These are phyloP conservation scores for Hemichromis elongatus DNA, from an alignment of 2,113 vertebrate species.

Conservation along the genomic window DNA sequence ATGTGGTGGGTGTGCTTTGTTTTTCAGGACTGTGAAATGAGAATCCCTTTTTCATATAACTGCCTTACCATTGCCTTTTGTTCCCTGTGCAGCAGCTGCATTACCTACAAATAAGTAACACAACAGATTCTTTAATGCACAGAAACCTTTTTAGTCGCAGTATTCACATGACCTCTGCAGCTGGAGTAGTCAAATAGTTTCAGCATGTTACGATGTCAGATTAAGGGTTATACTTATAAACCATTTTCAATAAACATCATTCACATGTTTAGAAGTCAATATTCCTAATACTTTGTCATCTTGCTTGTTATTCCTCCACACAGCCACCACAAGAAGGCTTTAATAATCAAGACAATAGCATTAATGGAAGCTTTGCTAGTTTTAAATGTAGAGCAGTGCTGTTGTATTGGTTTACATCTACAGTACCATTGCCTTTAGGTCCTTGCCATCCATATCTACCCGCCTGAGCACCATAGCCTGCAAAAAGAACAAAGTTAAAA, in stretches of 20 bases:
- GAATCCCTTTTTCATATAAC: not conserved
- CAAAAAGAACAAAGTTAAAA: not conserved
- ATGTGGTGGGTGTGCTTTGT: not conserved
- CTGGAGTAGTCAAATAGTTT: no score
- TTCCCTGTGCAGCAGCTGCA: constrained; percentile 9
- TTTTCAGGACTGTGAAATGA: not conserved
- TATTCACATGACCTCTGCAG: not conserved
- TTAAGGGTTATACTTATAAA: no score
- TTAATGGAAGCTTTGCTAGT: not conserved
- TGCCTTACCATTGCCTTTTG: constrained; percentile 31
- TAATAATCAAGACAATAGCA: not conserved
- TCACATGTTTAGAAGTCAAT: not conserved
- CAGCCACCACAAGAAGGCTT: not conserved
- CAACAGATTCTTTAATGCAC: not conserved
- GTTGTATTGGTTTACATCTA: not conserved
- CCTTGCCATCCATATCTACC: constrained; percentile 18
- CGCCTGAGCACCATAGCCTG: constrained; percentile 32
- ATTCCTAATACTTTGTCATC: not conserved
- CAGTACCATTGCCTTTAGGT: constrained; percentile 37
- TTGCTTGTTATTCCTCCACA: not conserved
- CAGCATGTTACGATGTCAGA: no score
- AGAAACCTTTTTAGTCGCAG: not conserved
- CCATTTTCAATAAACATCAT: no score
- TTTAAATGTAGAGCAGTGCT: not conserved
- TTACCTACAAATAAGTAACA: constrained; percentile 11